Evolutionary conservation across 2,888 invertebrate species (phyloP), one percentile per base, ranked within the genome.

Genomic region (Chymomyza amoena): DNA sequence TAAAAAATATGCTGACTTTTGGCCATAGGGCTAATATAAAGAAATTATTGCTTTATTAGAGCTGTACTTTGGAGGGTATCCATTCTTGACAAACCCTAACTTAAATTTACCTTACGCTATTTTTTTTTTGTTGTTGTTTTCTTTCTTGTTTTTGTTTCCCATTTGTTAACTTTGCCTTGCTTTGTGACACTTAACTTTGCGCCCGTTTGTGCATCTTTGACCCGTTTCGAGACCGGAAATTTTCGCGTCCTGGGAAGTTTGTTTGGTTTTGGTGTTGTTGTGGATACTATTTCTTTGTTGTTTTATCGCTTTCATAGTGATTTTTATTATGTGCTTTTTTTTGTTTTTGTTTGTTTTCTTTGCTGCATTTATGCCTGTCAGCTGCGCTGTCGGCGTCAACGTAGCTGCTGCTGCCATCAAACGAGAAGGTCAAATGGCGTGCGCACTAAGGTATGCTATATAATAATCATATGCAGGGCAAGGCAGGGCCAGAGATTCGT

Each of bases 141-240:
- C 32, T 36, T 36, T 68, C 20, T 64, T 62, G 20, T 25, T 69
- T 51, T 64, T 56, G 64, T 57, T 66, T 71, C 68, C 70, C 75
- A 70, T 76, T 78, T 78, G 80, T 78, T 76, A 73, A 76, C 79
- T 73, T 69, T 69, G 67, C 69, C 61, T 63, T 73, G 77, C 73
- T 77, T 76, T 82, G 85, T 77, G 85, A 82, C 82, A 85, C 85
- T 84, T 82, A 84, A 80, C 83, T 79, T 82, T 84, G 32, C 77
- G 77, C 75, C 80, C 4, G 77, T 75, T 75, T 80, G 80, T 73
- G 77, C 80, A 74, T 82, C 77, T 84, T 79, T 84, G 76, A 78
- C 78, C 78, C 73, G 72, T 81, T 75, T 45, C 13, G 13, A 45
- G 39, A 45, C 39, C 39, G 39, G 39, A 45, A 45, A 45, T 45